These are phyloP conservation scores for Bilobella aurantiaca DNA, from an alignment of 1,140 invertebrate genomes.

Conservation along the genomic window DNA sequence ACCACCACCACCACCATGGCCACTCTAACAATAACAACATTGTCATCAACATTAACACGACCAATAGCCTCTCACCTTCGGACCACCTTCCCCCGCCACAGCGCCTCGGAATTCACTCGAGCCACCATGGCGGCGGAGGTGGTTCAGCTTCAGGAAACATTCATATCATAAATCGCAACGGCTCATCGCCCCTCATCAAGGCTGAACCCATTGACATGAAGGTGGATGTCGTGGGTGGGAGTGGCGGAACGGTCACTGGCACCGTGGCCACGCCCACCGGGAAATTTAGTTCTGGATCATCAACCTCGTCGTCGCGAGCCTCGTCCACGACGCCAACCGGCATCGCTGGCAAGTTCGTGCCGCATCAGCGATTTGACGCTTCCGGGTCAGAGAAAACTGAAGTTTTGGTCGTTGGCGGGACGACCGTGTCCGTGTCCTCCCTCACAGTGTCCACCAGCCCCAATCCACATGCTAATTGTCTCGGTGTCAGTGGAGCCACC, in stretches of 20 bases:
- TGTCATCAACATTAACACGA: constrained; percentile 14
- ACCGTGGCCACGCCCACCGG: constrained; percentile 22
- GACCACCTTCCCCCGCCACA: constrained; percentile 12
- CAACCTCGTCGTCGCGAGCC: not conserved
- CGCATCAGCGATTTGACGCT: constrained; percentile 8
- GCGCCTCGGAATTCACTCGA: not conserved
- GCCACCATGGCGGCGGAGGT: not conserved
- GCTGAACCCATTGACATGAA: constrained; percentile 35
- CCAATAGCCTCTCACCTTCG: not conserved
- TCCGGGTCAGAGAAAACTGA: constrained; percentile 16
- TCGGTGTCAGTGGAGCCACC: not conserved
- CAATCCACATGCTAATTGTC: not conserved
- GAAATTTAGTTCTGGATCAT: not conserved
- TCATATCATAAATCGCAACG: constrained; percentile 18
- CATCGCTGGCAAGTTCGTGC: not conserved
- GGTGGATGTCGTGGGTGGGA: constrained; percentile 28
- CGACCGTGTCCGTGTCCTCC: constrained; percentile 18
- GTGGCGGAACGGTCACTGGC: not conserved
- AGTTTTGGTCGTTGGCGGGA: constrained; percentile 13
- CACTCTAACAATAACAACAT: constrained; percentile 12
- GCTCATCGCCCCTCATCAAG: constrained; percentile 23
- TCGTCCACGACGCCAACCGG: not conserved
- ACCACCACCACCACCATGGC: constrained; percentile 5
- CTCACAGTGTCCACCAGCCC: constrained; percentile 14
- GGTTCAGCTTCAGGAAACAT: not conserved